These are phyloP conservation scores for Drosophila tanythrix DNA, from an alignment of 2,888 invertebrate species.

Conservation along the genomic window DNA sequence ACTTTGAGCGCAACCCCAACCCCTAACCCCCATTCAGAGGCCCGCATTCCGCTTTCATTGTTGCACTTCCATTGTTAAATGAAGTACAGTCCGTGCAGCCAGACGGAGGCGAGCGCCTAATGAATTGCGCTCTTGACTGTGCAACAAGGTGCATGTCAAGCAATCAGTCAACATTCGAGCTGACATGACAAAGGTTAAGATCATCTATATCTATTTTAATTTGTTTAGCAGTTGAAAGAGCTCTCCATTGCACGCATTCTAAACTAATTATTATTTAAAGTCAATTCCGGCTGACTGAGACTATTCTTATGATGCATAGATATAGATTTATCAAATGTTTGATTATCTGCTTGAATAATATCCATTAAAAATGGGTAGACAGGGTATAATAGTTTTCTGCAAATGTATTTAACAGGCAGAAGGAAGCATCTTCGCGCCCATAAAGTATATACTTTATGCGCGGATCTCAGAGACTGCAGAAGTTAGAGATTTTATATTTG, in stretches of 20 bases:
- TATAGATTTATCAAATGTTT: not conserved
- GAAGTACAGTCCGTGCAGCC: conserved; percentile 31
- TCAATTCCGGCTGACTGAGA: not conserved
- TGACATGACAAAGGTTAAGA: not conserved
- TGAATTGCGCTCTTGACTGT: conserved; percentile 48
- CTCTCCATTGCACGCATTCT: not conserved
- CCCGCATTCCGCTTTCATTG: conserved; percentile 30
- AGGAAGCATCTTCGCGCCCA: not conserved
- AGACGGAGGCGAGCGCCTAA: conserved; percentile 44
- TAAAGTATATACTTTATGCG: no score
- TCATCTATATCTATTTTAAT: not conserved
- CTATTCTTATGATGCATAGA: not conserved
- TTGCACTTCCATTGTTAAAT: conserved; percentile 61
- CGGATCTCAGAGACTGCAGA: no score
- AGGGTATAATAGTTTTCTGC: not conserved
- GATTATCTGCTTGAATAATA: not conserved
- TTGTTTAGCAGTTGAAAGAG: not conserved
- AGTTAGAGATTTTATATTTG: no score
- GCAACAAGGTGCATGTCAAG: conserved; percentile 31
- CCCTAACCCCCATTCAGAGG: not conserved
- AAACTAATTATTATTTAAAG: not conserved
- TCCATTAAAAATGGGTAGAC: not conserved
- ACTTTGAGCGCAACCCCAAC: conserved; percentile 55
- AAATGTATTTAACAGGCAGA: not conserved
- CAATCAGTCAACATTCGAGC: conserved; percentile 25